Base-by-base conservation (phyloP, 2,888 invertebrate genomes). In the Drosophila percnosoma region DNA sequence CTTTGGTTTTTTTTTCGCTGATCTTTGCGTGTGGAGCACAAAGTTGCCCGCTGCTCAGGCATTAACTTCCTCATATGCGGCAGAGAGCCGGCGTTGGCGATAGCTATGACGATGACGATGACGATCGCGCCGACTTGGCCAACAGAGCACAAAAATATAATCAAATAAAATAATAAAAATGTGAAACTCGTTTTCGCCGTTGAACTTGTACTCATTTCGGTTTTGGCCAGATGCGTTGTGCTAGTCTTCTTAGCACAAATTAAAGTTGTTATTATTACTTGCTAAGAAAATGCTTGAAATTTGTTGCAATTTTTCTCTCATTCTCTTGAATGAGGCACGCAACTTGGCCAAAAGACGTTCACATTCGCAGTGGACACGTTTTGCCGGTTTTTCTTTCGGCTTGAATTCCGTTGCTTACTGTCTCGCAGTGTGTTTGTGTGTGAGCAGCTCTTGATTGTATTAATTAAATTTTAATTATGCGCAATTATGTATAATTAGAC, bases 151-250 rank as follows among this genome's bases (percentile, higher is more conserved):
- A 54, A 24, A 55, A 34, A 75, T 21, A 57, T 18, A 64, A 52
- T 62, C 1, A 64, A 61, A 64, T 61, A 36, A 58, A 63, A 60
- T 24, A 34, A 38, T 66, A 67, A 72, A 72, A 76, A 80, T 72
- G 60, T 73, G 82, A 83, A 87, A 90, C 86, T 77, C 52, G 86
- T 89, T 87, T 90, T 76, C 75, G 74, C 63, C 66, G 86, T 76
- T 87, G 89, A 87, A 90, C 86, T 87, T 87, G 86, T 83, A 86
- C 90, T 90, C 90, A 86, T 83, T 86, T 87, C 64, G 73, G 70
- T 59, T 51, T 51, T 61, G 53, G 61, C 63, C 49, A 59, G 64
- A 53, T 64, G 60, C 62, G 66, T 66, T 79, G 62, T 62, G 59
- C 45, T 69, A 61, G 75, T 69, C 65, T 54, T 45, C 69, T 75